Conservation (phyloP, 2,888 invertebrate genomes). For the Acanthosepion lycidas region DNA sequence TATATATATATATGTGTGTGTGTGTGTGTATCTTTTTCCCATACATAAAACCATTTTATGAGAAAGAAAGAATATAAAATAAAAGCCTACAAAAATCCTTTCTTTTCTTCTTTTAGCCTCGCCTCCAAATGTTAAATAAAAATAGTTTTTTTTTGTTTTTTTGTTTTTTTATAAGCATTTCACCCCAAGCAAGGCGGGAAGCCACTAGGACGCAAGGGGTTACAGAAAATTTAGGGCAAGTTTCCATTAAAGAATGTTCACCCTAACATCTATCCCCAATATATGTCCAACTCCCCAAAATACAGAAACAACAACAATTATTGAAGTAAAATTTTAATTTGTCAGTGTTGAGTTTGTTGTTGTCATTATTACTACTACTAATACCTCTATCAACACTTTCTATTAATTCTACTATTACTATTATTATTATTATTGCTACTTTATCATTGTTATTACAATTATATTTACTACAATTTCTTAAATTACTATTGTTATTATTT, state of each 20-base stretch:
- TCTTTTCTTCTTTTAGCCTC: background rate
- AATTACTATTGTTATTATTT: background rate
- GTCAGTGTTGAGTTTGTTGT: constrained; percentile 11
- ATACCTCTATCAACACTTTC: background rate
- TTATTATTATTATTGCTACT: background rate
- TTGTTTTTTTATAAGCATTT: no score
- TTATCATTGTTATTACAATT: background rate
- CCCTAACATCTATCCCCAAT: constrained; percentile 11
- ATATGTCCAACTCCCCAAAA: background rate
- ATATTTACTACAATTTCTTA: background rate
- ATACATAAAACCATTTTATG: background rate
- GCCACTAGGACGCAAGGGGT: no score
- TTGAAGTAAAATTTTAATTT: constrained; percentile 33
- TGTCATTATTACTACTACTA: constrained; percentile 33
- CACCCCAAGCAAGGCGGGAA: no score
- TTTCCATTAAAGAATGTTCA: background rate
- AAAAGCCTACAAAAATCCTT: background rate
- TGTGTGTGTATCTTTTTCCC: no score
- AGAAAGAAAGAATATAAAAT: background rate
- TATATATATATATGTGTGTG: background rate
- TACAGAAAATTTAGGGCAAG: no score
- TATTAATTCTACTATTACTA: background rate
- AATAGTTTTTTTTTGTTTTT: no score
- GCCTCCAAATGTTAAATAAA: background rate
- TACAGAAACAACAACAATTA: constrained; percentile 23